A percentile compares a stretch with the other conserved stretches of the same genome.
These are phyloP conservation scores for Sarcophaga caerulescens DNA, from an alignment of 2,888 invertebrate species.

Conservation along the genomic window DNA sequence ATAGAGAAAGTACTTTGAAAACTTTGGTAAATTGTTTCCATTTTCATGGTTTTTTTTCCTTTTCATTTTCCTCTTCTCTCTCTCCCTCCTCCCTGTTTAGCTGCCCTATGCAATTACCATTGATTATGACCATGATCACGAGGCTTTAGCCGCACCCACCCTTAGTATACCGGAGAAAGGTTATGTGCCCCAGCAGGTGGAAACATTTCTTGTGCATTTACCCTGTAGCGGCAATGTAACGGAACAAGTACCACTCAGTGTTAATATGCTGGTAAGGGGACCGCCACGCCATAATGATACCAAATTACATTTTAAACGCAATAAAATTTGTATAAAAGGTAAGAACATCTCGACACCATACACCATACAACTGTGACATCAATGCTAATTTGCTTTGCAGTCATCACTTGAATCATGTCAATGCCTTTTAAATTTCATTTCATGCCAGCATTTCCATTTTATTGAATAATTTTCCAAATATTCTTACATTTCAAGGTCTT, in stretches of 20 bases:
- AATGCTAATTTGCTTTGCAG: conserved; percentile 8
- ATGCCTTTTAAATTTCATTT: conserved; percentile 27
- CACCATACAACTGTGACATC: neutral
- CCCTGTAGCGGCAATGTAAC: conserved; percentile 91
- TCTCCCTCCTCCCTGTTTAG: conserved; percentile 65
- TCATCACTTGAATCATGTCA: neutral
- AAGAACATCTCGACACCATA: conserved; percentile 48
- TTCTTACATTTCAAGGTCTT: conserved; percentile 74
- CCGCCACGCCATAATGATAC: conserved; percentile 88
- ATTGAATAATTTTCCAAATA: conserved; percentile 54
- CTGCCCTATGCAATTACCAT: conserved; percentile 82
- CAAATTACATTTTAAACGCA: conserved; percentile 89
- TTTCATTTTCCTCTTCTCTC: neutral
- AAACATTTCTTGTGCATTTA: conserved; percentile 89
- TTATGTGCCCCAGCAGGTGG: conserved; percentile 88
- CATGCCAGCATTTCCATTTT: conserved; percentile 54
- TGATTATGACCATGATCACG: conserved; percentile 84
- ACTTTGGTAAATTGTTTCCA: conserved; percentile 20
- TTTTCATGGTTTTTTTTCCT: neutral
- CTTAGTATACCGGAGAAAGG: conserved; percentile 92
- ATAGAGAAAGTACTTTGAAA: neutral
- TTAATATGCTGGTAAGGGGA: conserved; percentile 90
- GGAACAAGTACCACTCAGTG: conserved; percentile 90
- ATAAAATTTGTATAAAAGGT: conserved; percentile 94
- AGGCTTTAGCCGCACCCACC: conserved; percentile 89